Conservation (phyloP, 2,113 vertebrate genomes). For the Brachypteracias leptosomus region DNA sequence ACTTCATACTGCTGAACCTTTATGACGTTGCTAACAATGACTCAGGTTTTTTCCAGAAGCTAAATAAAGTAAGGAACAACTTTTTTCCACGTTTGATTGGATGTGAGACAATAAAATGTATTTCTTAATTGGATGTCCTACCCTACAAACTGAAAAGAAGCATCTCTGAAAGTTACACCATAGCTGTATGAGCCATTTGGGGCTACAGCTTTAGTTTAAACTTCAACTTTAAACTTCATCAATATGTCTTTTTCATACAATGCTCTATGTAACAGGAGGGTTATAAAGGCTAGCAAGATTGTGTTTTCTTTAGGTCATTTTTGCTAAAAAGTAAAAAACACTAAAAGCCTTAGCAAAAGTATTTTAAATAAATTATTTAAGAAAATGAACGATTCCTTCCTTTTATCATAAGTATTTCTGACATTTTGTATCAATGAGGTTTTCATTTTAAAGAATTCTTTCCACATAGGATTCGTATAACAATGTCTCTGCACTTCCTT, state of each 20-base stretch:
- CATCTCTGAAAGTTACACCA: not conserved
- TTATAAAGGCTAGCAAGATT: not conserved
- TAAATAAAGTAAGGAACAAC: not conserved
- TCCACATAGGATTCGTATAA: not conserved
- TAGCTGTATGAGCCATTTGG: not conserved
- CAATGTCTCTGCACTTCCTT: not conserved
- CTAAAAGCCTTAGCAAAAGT: not conserved
- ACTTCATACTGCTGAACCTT: not conserved
- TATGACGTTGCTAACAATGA: not conserved
- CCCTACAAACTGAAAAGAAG: not conserved
- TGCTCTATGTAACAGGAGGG: not conserved
- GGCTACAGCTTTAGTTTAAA: not conserved
- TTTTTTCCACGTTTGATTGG: not conserved
- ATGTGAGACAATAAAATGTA: not conserved
- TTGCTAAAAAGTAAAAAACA: not conserved
- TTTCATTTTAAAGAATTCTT: not conserved
- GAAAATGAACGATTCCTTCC: not conserved
- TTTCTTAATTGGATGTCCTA: not conserved
- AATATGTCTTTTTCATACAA: not conserved
- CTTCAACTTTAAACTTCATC: not conserved
- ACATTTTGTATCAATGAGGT: not conserved
- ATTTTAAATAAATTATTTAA: not conserved
- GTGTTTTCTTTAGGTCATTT: not conserved
- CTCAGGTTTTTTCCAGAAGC: not conserved
- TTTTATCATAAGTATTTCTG: not conserved